Evolutionary conservation across 2,113 vertebrate genomes (phyloP).

Genomic region (Epinephelus fuscoguttatus): DNA sequence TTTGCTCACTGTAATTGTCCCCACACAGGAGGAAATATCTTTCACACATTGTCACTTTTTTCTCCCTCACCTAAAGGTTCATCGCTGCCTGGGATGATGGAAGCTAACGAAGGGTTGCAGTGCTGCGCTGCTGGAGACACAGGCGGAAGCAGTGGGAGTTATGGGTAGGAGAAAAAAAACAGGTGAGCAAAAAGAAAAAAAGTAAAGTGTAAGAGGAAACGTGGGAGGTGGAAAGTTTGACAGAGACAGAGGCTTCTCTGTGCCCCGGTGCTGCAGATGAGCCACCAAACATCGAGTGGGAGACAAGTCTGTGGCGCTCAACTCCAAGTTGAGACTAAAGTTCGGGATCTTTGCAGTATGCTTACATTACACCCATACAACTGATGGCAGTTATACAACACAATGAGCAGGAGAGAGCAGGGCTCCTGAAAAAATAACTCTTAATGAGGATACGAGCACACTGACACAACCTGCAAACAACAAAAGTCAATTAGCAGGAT

Average conservation of each 20-base stretch:
- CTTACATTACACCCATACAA: too few species aligned
- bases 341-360: not conserved
- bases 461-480: not conserved
- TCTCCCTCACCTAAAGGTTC: slow-evolving; percentile 18
- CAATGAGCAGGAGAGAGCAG: not conserved
- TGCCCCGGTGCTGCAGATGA: not conserved
- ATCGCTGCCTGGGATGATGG: slow-evolving; percentile 55
- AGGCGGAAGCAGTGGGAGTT: slow-evolving; percentile 49
- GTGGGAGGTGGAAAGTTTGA: slow-evolving; percentile 55
- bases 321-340: slow-evolving; percentile 6
- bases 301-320: not conserved
- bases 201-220: slow-evolving; percentile 30
- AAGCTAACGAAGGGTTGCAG: slow-evolving; percentile 70
- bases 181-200: slow-evolving; percentile 16
- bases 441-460: too few species aligned
- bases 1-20: slow-evolving; percentile 11
- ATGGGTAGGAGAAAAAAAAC: not conserved
- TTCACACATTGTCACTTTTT: slow-evolving; percentile 47
- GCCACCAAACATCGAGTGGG: not conserved
- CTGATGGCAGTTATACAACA: not conserved
- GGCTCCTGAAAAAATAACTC: too few species aligned
- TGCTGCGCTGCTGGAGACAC: slow-evolving; percentile 20
- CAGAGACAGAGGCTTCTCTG: slow-evolving; percentile 21
- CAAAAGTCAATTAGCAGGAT: not conserved
- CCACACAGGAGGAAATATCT: slow-evolving; percentile 23